Conservation (phyloP, 2,797 vertebrate species). For the Lemur catta region DNA sequence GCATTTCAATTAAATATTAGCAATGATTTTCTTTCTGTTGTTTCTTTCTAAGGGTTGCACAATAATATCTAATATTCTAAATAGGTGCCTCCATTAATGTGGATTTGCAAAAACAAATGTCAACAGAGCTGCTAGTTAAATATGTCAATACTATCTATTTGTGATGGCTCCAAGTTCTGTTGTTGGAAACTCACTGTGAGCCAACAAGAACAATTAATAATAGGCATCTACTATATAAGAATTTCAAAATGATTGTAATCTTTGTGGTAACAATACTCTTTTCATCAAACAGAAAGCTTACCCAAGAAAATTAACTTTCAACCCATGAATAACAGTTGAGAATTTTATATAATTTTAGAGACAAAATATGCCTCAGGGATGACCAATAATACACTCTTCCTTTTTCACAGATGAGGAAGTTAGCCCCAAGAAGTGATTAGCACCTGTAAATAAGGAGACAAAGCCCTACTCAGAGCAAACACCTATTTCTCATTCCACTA, state of each 20-base stretch:
- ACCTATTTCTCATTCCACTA: background rate
- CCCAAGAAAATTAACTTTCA: constrained; percentile 15
- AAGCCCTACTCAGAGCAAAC: background rate
- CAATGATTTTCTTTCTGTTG: constrained; percentile 3
- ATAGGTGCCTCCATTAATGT: background rate
- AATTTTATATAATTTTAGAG: constrained; percentile 19
- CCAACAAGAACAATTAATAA: background rate
- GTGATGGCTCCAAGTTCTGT: background rate
- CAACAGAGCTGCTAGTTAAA: background rate
- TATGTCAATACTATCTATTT: background rate
- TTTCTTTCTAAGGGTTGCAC: background rate
- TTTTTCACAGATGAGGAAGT: constrained; percentile 12
- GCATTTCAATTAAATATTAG: constrained; percentile 47
- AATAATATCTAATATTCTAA: constrained; percentile 18
- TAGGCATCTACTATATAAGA: background rate
- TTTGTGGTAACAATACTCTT: background rate
- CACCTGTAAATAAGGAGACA: background rate
- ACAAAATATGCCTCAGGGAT: background rate
- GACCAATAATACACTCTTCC: background rate
- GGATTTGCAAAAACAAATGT: constrained; percentile 47
- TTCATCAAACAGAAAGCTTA: background rate
- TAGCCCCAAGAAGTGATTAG: background rate
- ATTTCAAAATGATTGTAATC: constrained; percentile 9
- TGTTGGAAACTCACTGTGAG: background rate
- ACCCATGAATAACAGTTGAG: background rate